Evolutionary conservation across 2,797 vertebrate species (phyloP).

Genomic region (Rhadinocentrus ornatus): DNA sequence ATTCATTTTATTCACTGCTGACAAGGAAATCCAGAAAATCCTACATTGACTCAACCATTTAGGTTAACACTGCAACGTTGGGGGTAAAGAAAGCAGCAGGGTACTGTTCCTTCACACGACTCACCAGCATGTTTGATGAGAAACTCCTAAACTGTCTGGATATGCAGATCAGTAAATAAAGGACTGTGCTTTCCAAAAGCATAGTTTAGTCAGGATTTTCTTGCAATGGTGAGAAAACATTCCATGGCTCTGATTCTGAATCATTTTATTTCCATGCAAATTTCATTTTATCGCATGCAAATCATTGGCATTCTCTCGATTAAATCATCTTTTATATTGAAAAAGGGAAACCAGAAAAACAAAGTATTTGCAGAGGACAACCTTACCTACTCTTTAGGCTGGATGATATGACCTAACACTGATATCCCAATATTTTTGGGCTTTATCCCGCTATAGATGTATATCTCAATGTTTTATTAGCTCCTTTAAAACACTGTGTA

Average conservation of each 20-base stretch:
- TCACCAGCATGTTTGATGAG: slow-evolving; percentile 14
- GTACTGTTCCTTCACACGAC: slow-evolving; percentile 9
- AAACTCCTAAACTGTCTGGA: not conserved
- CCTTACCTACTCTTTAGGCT: slow-evolving; percentile 52
- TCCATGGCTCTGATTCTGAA: slow-evolving; percentile 20
- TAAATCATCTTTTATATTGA: slow-evolving; percentile 62
- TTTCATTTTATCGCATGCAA: slow-evolving; percentile 62
- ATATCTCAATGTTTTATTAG: no score
- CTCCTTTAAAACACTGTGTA: no score
- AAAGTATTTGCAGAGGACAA: slow-evolving; percentile 62
- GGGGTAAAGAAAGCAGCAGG: slow-evolving; percentile 10
- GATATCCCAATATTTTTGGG: no score
- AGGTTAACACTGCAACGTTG: slow-evolving; percentile 19
- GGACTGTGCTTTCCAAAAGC: slow-evolving; percentile 25
- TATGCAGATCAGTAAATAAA: slow-evolving; percentile 25
- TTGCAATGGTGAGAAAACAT: slow-evolving; percentile 45
- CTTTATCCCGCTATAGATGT: no score
- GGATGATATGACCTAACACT: no score
- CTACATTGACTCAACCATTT: slow-evolving; percentile 31
- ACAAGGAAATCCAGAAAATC: slow-evolving; percentile 48
- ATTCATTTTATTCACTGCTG: slow-evolving; percentile 59
- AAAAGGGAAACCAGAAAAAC: slow-evolving; percentile 34
- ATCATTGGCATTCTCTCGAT: slow-evolving; percentile 57
- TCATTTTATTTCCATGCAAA: slow-evolving; percentile 68
- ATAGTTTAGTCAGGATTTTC: slow-evolving; percentile 30